Percentiles rank a stretch among this genome's conserved stretches.
Evolutionary conservation across 1,140 invertebrate genomes (phyloP).

Genomic region (Lordiphosa stackelbergi): DNA sequence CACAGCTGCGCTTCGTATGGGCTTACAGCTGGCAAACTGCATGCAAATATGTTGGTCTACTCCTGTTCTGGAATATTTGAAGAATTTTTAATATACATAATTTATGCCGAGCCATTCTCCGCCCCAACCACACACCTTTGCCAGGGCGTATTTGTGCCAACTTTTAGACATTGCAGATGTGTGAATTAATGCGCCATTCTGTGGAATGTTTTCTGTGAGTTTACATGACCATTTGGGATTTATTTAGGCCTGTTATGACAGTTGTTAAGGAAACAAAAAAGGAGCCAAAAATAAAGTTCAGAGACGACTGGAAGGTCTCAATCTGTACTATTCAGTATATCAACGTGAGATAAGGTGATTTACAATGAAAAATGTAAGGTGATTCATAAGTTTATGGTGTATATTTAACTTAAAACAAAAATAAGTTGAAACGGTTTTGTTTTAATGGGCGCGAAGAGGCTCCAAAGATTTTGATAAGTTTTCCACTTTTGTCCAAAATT

Average conservation of each 20-base stretch:
- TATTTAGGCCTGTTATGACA: conserved; percentile 8
- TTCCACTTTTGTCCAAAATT: no score
- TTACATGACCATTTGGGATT: conserved; percentile 20
- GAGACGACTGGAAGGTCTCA: not conserved
- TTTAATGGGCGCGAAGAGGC: no score
- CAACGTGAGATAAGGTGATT: no score
- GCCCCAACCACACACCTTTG: not conserved
- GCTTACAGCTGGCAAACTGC: conserved; percentile 41
- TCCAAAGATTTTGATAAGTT: no score
- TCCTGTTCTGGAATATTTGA: conserved; percentile 41
- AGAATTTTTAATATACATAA: conserved; percentile 73
- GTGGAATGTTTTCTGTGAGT: conserved; percentile 24
- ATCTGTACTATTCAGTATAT: no score
- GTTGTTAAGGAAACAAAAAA: not conserved
- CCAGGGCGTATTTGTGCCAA: not conserved
- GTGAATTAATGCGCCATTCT: conserved; percentile 38
- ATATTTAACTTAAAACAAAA: no score
- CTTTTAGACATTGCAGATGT: conserved; percentile 1
- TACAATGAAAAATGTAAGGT: no score
- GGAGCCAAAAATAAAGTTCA: not conserved
- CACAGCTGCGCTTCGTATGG: conserved; percentile 21
- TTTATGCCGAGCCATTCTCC: conserved; percentile 35
- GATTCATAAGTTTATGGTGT: no score
- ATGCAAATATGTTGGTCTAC: conserved; percentile 62
- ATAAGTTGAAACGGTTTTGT: no score